Conservation (phyloP, 2,113 vertebrate species). For the Dipodomys spectabilis region DNA sequence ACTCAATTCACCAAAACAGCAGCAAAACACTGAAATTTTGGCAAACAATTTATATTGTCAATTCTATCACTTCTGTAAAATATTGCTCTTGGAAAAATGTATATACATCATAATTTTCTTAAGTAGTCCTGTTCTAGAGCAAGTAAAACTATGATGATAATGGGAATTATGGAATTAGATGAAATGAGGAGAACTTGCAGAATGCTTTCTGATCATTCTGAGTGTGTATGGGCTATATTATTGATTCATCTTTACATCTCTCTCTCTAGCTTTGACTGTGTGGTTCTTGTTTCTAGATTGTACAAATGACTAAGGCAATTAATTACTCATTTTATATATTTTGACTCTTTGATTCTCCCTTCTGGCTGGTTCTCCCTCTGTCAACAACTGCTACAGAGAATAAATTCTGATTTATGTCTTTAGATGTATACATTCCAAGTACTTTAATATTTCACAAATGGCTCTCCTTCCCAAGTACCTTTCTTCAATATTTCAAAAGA, state of each 20-base stretch:
- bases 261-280: not conserved
- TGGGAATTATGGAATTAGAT: not conserved
- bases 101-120: not conserved
- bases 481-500: slow-evolving; percentile 65
- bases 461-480: slow-evolving; percentile 41
- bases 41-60: not conserved
- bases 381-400: not conserved
- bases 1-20: not conserved
- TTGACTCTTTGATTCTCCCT: not conserved
- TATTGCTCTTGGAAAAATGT: not conserved
- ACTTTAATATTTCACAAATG: slow-evolving; percentile 58
- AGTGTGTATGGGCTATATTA: not conserved
- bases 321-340: not conserved
- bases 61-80: not conserved
- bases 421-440: not conserved
- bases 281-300: not conserved
- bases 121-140: not conserved
- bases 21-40: not conserved
- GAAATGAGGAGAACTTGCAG: not conserved
- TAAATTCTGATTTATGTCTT: slow-evolving; percentile 49
- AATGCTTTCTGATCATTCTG: not conserved
- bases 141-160: not conserved
- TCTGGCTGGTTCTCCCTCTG: not conserved
- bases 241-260: not conserved
- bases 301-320: not conserved